These are phyloP conservation scores for Drosophila ercepeae DNA, from an alignment of 1,140 invertebrate species.

Conservation along the genomic window DNA sequence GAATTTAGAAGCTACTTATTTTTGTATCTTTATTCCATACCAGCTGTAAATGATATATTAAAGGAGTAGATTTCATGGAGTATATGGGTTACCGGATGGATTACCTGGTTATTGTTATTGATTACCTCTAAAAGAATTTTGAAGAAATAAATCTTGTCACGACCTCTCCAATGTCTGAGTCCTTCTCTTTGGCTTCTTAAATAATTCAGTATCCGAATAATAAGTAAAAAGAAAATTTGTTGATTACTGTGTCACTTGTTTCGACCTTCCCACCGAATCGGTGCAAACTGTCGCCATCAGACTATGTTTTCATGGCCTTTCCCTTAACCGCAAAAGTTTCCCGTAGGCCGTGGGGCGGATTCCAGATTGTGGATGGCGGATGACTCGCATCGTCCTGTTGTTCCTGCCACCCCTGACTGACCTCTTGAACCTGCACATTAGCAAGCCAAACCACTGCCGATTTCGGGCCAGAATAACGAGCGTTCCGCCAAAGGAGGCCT, in stretches of 20 bases:
- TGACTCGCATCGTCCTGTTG: neutral
- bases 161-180: neutral
- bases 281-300: neutral
- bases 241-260: neutral
- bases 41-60: no score
- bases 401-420: constrained; percentile 52
- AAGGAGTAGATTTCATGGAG: no score
- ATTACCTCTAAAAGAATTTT: no score
- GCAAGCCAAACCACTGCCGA: constrained; percentile 59
- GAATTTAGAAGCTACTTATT: no score
- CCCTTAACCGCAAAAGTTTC: neutral
- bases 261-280: neutral
- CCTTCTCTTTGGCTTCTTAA: neutral
- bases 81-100: no score
- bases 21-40: no score
- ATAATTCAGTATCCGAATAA: neutral
- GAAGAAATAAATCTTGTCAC: neutral
- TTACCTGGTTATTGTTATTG: no score
- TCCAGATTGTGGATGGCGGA: neutral
- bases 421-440: constrained; percentile 75
- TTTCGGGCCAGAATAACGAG: constrained; percentile 47
- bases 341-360: no score
- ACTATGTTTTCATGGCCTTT: constrained; percentile 1
- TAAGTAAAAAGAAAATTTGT: neutral
- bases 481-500: constrained; percentile 28